A percentile compares a stretch with the other conserved stretches of the same genome.
Evolutionary conservation across 1,140 invertebrate genomes (phyloP).

Genomic region (Pseudobourletiella spinata): DNA sequence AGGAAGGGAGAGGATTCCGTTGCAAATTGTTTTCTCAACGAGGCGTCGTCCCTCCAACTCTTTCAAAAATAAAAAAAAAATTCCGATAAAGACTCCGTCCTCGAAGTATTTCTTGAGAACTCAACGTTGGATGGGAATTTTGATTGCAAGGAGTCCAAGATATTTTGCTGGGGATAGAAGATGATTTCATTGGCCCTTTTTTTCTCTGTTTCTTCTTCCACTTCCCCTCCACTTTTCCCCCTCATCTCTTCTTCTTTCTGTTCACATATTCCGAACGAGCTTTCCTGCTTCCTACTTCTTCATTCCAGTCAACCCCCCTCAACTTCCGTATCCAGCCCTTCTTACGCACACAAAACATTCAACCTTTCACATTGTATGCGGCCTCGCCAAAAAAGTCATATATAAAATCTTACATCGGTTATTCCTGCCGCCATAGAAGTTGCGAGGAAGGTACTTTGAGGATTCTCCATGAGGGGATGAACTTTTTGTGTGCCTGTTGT

Average conservation of each 20-base stretch:
- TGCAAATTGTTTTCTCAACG: slow-evolving; percentile 8
- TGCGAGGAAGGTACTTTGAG: too few relatives aligned
- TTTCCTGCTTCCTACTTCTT: not conserved
- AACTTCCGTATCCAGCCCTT: not conserved
- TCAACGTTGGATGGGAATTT: slow-evolving; percentile 11
- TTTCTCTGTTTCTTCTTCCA: not conserved
- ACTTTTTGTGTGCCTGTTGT: too few relatives aligned
- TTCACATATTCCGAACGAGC: not conserved
- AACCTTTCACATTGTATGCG: not conserved
- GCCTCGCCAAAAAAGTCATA: too few relatives aligned
- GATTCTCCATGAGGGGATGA: too few relatives aligned
- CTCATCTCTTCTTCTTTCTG: too few relatives aligned
- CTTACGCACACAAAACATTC: not conserved
- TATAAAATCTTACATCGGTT: too few relatives aligned
- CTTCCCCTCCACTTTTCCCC: not conserved
- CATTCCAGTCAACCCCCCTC: not conserved
- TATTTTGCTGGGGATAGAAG: not conserved
- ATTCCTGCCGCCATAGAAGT: too few relatives aligned
- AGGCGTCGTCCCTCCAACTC: not conserved
- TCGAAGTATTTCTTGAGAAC: slow-evolving; percentile 5
- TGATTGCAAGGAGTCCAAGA: slow-evolving; percentile 3
- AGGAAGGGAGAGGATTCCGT: not conserved
- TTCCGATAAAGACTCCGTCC: slow-evolving; percentile 1
- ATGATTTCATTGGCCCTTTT: not conserved
- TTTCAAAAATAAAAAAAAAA: too few relatives aligned